Evolutionary conservation across 2,888 invertebrate genomes (phyloP), one percentile per base, ranked within the genome.

Genomic region (Drosophila kambysellisi): DNA sequence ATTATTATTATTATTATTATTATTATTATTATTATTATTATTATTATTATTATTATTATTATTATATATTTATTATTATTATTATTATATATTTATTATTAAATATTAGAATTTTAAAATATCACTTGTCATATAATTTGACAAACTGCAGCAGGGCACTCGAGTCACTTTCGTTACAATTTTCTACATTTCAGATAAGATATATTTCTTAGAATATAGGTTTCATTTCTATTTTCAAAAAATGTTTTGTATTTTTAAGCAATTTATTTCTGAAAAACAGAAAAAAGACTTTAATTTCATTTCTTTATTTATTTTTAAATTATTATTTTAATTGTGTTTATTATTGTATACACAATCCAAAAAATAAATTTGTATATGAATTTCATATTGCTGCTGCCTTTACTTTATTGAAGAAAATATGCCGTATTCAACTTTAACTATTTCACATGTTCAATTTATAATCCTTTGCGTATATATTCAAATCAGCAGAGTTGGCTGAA

Each of bases 391-490:
- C 64, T 53, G 63, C 66, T 63, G 56, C 15, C 57, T 70, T 70
- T 61, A 63, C 51, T 25, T 25, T 15, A 15, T 8, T 4, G 8
- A 1, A 8, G 25, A 46, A 43, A 41, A 0, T 1, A 2, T 43
- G 11, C 0, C 11, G 6, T 12, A 25, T 46, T 15, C 8, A 25
- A 8, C 43, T 37, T 15, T n/a, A 52, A 58, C 53, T 53, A 56
- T 62, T 70, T 74, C 60, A 71, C 79, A 69, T 74, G 52, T 70
- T 59, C 57, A 70, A 73, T 63, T 69, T 70, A 57, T 69, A 72
- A 82, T 70, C 75, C 64, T 53, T 67, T 57, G 43, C 52, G 25
- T 37, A 41, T 51, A 43, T 39, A 25, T 29, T 25, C 41, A 39
- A 67, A 54, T 65, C 51, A 52, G 62, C 50, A 48, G 58, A 53